Evolutionary conservation across 2,113 vertebrate genomes (phyloP).

Genomic region (Pheucticus melanocephalus): DNA sequence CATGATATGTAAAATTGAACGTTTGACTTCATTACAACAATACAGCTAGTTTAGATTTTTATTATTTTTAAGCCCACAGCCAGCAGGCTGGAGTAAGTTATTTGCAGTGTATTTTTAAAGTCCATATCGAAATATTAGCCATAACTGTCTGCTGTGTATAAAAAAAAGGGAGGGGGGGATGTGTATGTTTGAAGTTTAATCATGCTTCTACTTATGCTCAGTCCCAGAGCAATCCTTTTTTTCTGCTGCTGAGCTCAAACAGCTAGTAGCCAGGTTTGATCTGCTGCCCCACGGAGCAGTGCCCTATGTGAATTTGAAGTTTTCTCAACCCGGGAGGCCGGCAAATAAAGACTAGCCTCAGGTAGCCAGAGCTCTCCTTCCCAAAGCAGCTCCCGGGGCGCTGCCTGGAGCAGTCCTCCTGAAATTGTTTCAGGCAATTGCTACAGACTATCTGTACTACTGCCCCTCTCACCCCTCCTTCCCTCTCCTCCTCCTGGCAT

Average conservation of each 20-base stretch:
- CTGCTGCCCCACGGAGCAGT: conserved; percentile 82
- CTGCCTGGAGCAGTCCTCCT: conserved; percentile 74
- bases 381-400: conserved; percentile 74
- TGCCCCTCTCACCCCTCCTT: conserved; percentile 32
- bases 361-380: conserved; percentile 71
- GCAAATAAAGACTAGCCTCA: conserved; percentile 73
- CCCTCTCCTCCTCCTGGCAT: conserved; percentile 60
- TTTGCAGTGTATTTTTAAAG: conserved; percentile 69
- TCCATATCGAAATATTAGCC: conserved; percentile 69
- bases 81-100: conserved; percentile 51
- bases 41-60: conserved; percentile 19
- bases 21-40: conserved; percentile 7
- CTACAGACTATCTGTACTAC: conserved; percentile 28
- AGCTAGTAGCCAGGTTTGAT: conserved; percentile 89
- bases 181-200: conserved; percentile 81
- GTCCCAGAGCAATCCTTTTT: conserved; percentile 84
- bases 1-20: conserved; percentile 2
- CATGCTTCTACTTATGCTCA: conserved; percentile 78
- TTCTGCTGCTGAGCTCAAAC: conserved; percentile 85
- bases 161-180: background rate
- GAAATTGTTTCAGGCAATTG: conserved; percentile 73
- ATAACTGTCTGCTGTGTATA: conserved; percentile 70
- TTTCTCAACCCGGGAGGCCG: conserved; percentile 74
- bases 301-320: conserved; percentile 81
- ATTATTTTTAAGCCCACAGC: background rate